Percentiles rank a stretch among this genome's conserved stretches.
These are phyloP conservation scores for Holacanthus passer DNA, from an alignment of 2,113 vertebrate genomes.

Conservation along the genomic window DNA sequence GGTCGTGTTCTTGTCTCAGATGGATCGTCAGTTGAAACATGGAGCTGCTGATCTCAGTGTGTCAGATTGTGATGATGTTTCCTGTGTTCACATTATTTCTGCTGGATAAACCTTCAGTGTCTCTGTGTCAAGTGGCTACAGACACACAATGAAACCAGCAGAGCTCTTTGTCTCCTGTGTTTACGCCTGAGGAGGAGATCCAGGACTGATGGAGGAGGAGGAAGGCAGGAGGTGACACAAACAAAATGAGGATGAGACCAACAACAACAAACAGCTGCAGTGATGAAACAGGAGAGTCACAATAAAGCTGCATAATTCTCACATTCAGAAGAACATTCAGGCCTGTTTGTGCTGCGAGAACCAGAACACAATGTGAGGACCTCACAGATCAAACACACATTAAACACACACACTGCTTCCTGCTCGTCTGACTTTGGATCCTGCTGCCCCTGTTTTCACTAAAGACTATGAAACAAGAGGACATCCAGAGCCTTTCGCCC, in stretches of 20 bases:
- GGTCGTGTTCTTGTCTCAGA: no score
- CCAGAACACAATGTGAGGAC: background rate
- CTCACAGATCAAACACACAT: background rate
- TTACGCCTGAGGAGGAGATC: conserved; percentile 56
- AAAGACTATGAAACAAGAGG: no score
- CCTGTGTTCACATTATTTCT: conserved; percentile 30
- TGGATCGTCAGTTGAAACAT: no score
- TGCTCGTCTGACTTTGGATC: no score
- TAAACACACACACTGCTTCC: no score
- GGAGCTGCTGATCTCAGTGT: background rate
- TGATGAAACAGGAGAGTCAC: conserved; percentile 28
- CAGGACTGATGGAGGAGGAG: conserved; percentile 18
- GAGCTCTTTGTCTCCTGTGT: conserved; percentile 44
- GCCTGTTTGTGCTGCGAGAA: background rate
- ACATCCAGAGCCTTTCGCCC: no score
- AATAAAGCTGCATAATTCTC: conserved; percentile 22
- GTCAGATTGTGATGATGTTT: conserved; percentile 6
- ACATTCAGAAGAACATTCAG: background rate
- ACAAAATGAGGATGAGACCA: conserved; percentile 47
- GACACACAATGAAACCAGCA: conserved; percentile 14
- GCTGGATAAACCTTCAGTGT: conserved; percentile 26
- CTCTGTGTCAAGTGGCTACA: background rate
- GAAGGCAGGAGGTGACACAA: conserved; percentile 36
- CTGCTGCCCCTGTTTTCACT: no score
- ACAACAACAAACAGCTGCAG: conserved; percentile 6